Evolutionary conservation across 1,140 invertebrate species (phyloP).

Genomic region (Megathymus violae): DNA sequence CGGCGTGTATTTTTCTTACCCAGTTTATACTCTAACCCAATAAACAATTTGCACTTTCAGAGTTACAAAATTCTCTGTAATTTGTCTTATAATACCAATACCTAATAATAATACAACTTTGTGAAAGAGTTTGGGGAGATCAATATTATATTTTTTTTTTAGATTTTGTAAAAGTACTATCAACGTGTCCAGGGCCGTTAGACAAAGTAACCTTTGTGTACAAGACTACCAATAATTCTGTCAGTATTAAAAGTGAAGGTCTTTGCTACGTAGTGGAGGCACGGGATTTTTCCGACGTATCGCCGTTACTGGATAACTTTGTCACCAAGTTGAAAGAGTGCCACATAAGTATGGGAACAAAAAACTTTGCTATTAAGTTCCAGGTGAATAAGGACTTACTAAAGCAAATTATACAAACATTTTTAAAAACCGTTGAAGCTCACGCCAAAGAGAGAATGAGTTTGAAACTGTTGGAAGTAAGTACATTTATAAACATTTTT

Average conservation of each 20-base stretch:
- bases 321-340: constrained; percentile 51
- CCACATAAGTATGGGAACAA: constrained; percentile 44
- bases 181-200: constrained; percentile 29
- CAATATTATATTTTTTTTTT: too few relatives aligned
- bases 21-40: too few relatives aligned
- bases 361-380: constrained; percentile 50
- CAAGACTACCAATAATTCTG: constrained; percentile 54
- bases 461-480: constrained; percentile 63
- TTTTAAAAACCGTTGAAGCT: constrained; percentile 68
- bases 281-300: constrained; percentile 58
- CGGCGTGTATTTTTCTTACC: too few relatives aligned
- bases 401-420: constrained; percentile 56
- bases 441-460: constrained; percentile 69
- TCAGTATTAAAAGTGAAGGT: constrained; percentile 50
- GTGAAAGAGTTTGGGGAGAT: too few relatives aligned
- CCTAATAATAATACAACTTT: too few relatives aligned
- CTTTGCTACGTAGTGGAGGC: constrained; percentile 59
- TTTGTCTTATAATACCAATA: too few relatives aligned
- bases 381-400: constrained; percentile 52
- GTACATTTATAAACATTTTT: too few relatives aligned
- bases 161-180: constrained; percentile 63
- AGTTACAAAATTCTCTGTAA: too few relatives aligned
- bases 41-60: too few relatives aligned
- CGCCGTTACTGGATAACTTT: constrained; percentile 56
- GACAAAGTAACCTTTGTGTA: constrained; percentile 55